Evolutionary conservation across 2,797 vertebrate species (phyloP).

Genomic region (Vespertilio murinus): DNA sequence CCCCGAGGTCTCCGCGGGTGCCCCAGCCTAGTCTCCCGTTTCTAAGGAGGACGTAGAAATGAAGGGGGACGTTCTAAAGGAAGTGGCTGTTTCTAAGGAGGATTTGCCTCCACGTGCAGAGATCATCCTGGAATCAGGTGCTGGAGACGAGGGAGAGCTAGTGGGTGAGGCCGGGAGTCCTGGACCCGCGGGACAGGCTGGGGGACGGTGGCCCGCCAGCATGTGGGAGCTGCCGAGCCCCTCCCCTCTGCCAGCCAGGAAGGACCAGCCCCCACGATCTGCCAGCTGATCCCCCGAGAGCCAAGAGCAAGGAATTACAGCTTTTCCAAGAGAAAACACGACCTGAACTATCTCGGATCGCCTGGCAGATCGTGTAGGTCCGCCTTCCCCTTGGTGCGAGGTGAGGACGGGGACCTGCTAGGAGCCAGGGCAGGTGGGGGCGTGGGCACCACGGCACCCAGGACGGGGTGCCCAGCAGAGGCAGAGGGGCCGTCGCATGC

Average conservation of each 20-base stretch:
- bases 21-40: not conserved
- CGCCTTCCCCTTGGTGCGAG: not conserved
- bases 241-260: not conserved
- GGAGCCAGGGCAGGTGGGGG: not conserved
- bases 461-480: rapidly evolving
- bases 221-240: rapidly evolving
- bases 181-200: not conserved
- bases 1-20: not conserved
- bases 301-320: not conserved
- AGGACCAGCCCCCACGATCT: not conserved
- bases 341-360: not conserved
- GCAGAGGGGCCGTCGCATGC: not conserved
- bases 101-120: not conserved
- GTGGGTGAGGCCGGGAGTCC: not conserved
- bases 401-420: not conserved
- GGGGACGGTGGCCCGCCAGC: not conserved
- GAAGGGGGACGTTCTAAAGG: no score
- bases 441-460: rapidly evolving
- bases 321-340: not conserved
- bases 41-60: not conserved
- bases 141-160: not conserved
- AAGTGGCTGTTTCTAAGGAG: not conserved
- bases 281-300: not conserved
- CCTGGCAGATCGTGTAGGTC: not conserved
- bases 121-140: not conserved